Percentiles rank a stretch among this genome's conserved stretches.
Evolutionary conservation across 23 tunicate genomes (phyloP).

Genomic region (Trididemnum miniatum): DNA sequence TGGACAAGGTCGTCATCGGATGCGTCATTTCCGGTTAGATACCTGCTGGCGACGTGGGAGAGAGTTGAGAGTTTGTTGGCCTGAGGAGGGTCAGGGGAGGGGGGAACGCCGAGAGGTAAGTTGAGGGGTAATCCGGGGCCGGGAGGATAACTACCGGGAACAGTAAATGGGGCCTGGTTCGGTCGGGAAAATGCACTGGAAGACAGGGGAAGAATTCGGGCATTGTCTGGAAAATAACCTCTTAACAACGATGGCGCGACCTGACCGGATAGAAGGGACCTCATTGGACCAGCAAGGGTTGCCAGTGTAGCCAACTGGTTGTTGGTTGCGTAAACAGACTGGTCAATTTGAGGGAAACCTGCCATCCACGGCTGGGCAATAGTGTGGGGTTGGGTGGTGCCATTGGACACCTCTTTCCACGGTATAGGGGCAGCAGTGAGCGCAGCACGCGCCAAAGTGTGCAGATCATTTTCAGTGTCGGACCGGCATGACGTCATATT

Average conservation of each 20-base stretch:
- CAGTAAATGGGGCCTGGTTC: background rate
- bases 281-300: background rate
- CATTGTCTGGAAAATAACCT: background rate
- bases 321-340: too few species aligned
- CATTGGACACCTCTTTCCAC: background rate
- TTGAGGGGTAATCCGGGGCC: background rate
- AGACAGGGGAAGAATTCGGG: background rate
- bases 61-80: conserved; percentile 32
- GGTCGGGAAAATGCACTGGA: background rate
- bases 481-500: background rate
- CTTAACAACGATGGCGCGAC: background rate
- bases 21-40: conserved; percentile 4
- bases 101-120: too few species aligned
- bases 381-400: background rate
- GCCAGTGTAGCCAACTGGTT: too few species aligned
- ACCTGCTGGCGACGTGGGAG: conserved; percentile 40
- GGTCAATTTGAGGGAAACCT: too few species aligned
- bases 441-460: conserved; percentile 16
- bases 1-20: background rate
- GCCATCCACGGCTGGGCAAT: background rate
- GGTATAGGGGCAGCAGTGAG: background rate
- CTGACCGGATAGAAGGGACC: background rate
- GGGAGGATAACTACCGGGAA: background rate
- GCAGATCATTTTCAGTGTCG: conserved; percentile 3
- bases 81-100: background rate